These are phyloP conservation scores for Platyscapa corneri DNA, from an alignment of 1,140 invertebrate genomes.

Conservation along the genomic window DNA sequence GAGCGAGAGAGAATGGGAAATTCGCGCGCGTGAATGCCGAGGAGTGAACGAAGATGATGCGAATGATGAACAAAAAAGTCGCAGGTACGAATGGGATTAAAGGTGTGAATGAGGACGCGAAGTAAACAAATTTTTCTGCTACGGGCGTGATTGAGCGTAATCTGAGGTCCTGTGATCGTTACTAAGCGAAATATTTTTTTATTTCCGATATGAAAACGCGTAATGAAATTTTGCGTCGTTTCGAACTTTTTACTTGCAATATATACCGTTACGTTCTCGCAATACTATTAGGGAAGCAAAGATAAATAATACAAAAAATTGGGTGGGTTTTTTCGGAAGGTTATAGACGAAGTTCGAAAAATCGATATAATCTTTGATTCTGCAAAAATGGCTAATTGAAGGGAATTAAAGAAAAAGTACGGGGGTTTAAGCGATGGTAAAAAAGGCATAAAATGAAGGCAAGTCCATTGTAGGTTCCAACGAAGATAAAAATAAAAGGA, in stretches of 20 bases:
- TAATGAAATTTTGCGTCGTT: slow-evolving; percentile 73
- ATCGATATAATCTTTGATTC: slow-evolving; percentile 37
- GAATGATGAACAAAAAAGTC: slow-evolving; percentile 27
- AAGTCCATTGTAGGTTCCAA: slow-evolving; percentile 65
- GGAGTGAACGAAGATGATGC: slow-evolving; percentile 3
- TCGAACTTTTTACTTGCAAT: slow-evolving; percentile 75
- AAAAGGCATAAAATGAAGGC: slow-evolving; percentile 57
- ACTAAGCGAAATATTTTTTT: slow-evolving; percentile 76
- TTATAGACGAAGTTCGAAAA: slow-evolving; percentile 39
- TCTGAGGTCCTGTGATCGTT: slow-evolving; percentile 76
- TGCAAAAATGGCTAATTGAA: slow-evolving; percentile 40
- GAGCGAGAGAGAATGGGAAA: slow-evolving; percentile 19
- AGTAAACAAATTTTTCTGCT: slow-evolving; percentile 59
- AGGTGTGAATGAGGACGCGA: slow-evolving; percentile 44
- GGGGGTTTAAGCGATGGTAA: slow-evolving; percentile 59
- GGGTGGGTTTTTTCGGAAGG: slow-evolving; percentile 48
- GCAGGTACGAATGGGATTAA: slow-evolving; percentile 36
- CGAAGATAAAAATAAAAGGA: slow-evolving; percentile 47
- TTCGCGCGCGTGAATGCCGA: slow-evolving; percentile 47
- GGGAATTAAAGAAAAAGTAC: slow-evolving; percentile 61
- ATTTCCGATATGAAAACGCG: slow-evolving; percentile 73
- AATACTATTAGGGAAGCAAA: slow-evolving; percentile 71
- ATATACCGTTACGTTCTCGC: slow-evolving; percentile 75
- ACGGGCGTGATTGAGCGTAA: slow-evolving; percentile 72
- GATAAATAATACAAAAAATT: slow-evolving; percentile 56